Evolutionary conservation across 1,140 invertebrate species (phyloP), one percentile per base, ranked within the genome.

Genomic region (Chrysoperla carnea): DNA sequence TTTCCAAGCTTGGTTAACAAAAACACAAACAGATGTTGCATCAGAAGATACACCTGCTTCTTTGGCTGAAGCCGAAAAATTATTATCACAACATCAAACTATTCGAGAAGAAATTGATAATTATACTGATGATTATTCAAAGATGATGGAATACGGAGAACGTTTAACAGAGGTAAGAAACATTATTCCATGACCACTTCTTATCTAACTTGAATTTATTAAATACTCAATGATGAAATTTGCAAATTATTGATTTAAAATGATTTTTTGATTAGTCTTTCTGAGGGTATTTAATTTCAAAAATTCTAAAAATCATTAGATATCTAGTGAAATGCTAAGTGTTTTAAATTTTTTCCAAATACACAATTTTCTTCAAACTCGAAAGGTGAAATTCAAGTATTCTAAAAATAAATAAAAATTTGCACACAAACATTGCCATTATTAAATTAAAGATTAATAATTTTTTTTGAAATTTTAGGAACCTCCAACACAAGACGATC

Each of bases 61-160:
- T 47, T 67, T 99, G 48, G 78, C 92, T 6, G 94, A 99, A 58
- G 94, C 95, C 13, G 95, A 99, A 63, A 90, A 93, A 61, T 67
- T 99, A 3, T 68, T 99, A 0, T 91, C 84, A 40, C 92, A 90
- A 62, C 96, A 99, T 67, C 89, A 95, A 65, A 89, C 88, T 46
- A 94, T 99, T 48, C 83, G 89, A 54, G 94, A 98, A 59, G 96
- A 99, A 64, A 99, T 99, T 52, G 92, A 98, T 60, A 96, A 95
- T 55, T 99, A 99, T 59, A 92, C 82, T 37, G 89, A 95, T 50
- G 95, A 99, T 60, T 97, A 96, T 60, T 82, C 82, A 48, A 93
- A 92, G 67, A 98, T 99, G 92, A 97, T 98, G 84, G 92, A 96
- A 52, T 99, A 97, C 60, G 96, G 96, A 39, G 91, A 97, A 56